phyloP scores from a whole-genome alignment of 2,113 vertebrate genomes.

The Pangasianodon hypophthalmus region DNA sequence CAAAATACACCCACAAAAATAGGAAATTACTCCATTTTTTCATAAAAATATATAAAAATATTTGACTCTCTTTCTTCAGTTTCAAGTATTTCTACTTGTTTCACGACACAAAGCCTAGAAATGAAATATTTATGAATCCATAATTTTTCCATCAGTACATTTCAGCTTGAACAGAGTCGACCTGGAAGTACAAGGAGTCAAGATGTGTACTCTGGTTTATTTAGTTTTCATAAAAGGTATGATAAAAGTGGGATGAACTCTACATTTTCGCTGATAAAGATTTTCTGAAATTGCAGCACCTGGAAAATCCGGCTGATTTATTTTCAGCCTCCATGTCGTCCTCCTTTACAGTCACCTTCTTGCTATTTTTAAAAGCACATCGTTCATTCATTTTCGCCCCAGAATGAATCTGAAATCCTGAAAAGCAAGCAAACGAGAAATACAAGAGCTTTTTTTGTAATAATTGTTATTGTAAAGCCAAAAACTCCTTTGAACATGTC shows the following conservation, averaged over 20 bases:
- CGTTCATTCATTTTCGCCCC: background rate
- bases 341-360: background rate
- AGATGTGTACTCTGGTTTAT: background rate
- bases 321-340: background rate
- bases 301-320: background rate
- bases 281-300: background rate
- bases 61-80: background rate
- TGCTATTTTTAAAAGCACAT: background rate
- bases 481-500: background rate
- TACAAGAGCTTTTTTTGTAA: background rate
- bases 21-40: background rate
- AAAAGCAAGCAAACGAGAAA: background rate
- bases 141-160: background rate
- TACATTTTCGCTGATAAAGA: background rate
- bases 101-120: background rate
- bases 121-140: background rate
- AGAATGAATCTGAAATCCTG: background rate
- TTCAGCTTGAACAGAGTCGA: background rate
- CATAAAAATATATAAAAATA: background rate
- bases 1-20: background rate
- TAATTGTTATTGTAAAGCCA: background rate
- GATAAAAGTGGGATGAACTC: background rate
- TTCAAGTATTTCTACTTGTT: background rate
- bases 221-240: background rate
- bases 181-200: background rate